These are phyloP conservation scores for Phocides pigmalion DNA, from an alignment of 1,140 invertebrate genomes.

Conservation along the genomic window DNA sequence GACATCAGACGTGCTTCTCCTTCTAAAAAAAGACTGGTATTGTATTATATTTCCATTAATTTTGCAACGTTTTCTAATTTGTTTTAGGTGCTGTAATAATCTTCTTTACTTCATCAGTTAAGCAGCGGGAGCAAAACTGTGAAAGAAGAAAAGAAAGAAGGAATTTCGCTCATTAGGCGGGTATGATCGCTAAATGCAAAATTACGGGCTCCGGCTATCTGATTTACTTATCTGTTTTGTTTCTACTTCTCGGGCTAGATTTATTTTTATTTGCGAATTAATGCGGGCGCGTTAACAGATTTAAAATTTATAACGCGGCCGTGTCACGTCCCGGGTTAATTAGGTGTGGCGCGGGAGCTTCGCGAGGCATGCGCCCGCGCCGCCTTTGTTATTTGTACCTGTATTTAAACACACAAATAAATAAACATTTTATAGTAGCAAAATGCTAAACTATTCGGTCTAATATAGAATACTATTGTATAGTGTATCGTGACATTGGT, in stretches of 20 bases:
- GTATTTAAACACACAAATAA: constrained; percentile 38
- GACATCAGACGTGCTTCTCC: too few species aligned
- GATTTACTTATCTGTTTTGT: constrained; percentile 36
- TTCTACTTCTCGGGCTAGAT: constrained; percentile 36
- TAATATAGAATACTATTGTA: too few species aligned
- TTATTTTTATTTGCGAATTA: constrained; percentile 43
- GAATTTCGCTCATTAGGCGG: constrained; percentile 5
- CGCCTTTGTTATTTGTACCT: constrained; percentile 51
- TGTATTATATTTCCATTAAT: background rate
- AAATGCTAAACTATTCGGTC: too few species aligned
- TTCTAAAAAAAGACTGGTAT: background rate
- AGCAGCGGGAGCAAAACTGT: background rate
- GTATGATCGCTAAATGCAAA: constrained; percentile 29
- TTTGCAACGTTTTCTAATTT: background rate
- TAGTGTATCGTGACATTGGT: too few species aligned
- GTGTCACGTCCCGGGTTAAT: constrained; percentile 71
- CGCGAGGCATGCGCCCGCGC: constrained; percentile 55
- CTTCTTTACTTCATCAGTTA: background rate
- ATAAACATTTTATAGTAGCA: constrained; percentile 9
- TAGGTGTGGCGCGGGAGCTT: constrained; percentile 60
- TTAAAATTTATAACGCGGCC: constrained; percentile 70
- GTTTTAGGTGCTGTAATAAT: background rate
- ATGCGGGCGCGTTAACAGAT: constrained; percentile 50
- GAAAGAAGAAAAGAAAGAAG: background rate
- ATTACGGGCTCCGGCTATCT: constrained; percentile 21